Evolutionary conservation across 2,797 vertebrate genomes (phyloP).

Genomic region (Poecilia gillii): DNA sequence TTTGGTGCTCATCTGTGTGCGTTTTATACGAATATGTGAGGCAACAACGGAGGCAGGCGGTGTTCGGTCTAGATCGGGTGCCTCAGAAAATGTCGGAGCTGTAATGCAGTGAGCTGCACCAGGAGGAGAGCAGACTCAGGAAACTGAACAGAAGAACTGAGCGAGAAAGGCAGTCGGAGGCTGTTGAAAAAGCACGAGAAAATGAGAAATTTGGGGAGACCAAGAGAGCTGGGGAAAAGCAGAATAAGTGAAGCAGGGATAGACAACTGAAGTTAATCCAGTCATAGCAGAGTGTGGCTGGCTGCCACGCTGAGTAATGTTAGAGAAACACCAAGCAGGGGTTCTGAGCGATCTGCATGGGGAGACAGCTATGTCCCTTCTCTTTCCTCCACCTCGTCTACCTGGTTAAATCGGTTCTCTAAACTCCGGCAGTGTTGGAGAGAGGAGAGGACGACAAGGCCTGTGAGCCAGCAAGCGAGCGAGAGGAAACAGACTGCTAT

Average conservation of each 20-base stretch:
- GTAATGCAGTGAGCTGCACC: conserved; percentile 57
- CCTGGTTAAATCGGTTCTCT: conserved; percentile 53
- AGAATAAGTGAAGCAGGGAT: conserved; percentile 47
- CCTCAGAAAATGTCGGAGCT: conserved; percentile 52
- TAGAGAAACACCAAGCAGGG: conserved; percentile 59
- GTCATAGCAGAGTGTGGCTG: conserved; percentile 40
- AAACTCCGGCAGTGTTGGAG: conserved; percentile 58
- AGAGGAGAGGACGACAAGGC: conserved; percentile 62
- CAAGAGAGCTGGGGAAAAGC: conserved; percentile 35
- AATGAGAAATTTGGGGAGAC: conserved; percentile 50
- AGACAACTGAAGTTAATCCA: conserved; percentile 65
- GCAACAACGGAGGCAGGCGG: conserved; percentile 52
- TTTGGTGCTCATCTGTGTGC: conserved; percentile 67
- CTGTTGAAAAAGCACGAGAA: conserved; percentile 53
- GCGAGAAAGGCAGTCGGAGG: conserved; percentile 55
- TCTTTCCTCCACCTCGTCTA: conserved; percentile 21
- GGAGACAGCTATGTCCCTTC: conserved; percentile 52
- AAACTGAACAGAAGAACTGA: conserved; percentile 63
- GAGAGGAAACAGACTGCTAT: conserved; percentile 45
- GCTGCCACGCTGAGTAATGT: conserved; percentile 45
- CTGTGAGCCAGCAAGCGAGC: conserved; percentile 44
- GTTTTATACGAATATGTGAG: conserved; percentile 53
- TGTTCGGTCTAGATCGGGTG: conserved; percentile 57
- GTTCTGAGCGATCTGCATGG: conserved; percentile 57
- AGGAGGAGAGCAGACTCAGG: conserved; percentile 58